Conservation (phyloP, 2,797 vertebrate species). For the Characodon lateralis region DNA sequence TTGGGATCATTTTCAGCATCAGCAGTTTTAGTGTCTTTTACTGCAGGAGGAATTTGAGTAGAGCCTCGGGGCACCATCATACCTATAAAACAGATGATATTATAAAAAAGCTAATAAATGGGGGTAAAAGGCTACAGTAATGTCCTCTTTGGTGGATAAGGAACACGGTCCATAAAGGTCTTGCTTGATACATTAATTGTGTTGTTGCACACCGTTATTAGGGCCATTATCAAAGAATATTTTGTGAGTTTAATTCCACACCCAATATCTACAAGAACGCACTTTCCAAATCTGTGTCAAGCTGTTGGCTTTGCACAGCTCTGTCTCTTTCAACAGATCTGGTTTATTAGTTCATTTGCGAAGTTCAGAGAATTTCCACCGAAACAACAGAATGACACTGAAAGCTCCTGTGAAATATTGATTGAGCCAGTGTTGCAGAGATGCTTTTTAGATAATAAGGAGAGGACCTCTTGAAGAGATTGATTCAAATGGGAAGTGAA, state of each 20-base stretch:
- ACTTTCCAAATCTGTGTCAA: conserved; percentile 8
- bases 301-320: background rate
- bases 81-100: conserved; percentile 71
- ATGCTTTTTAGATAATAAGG: conserved; percentile 82
- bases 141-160: conserved; percentile 45
- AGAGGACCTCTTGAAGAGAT: conserved; percentile 73
- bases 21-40: conserved; percentile 71
- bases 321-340: conserved; percentile 11
- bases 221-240: conserved; percentile 12
- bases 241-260: conserved; percentile 5
- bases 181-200: conserved; percentile 46
- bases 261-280: background rate
- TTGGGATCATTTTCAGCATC: conserved; percentile 71
- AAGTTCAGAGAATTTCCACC: conserved; percentile 46
- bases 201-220: conserved; percentile 39
- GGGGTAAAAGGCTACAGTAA: conserved; percentile 61
- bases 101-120: conserved; percentile 68
- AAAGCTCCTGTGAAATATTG: conserved; percentile 75
- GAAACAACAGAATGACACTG: conserved; percentile 64
- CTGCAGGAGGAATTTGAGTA: conserved; percentile 64
- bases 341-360: conserved; percentile 29
- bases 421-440: conserved; percentile 75
- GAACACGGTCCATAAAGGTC: conserved; percentile 33
- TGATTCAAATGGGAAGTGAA: conserved; percentile 76
- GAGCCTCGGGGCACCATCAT: conserved; percentile 59